Conservation (phyloP, 1,140 invertebrate genomes). For the Papilio machaon region DNA sequence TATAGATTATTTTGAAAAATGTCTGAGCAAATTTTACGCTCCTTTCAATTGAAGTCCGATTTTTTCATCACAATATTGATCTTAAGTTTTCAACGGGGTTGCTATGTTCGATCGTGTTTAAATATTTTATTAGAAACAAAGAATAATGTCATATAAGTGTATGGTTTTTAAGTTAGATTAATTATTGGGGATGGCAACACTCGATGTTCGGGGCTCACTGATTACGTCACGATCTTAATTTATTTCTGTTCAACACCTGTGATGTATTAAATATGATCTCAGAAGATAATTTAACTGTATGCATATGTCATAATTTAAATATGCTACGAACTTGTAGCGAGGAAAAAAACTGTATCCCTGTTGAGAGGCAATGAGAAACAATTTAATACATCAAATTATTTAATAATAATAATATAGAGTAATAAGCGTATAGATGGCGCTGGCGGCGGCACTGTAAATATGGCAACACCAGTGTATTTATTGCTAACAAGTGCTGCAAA, state of each 20-base stretch:
- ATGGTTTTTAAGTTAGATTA: constrained; percentile 40
- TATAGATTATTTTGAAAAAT: constrained; percentile 58
- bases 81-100: background rate
- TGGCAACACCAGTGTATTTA: constrained; percentile 67
- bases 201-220: background rate
- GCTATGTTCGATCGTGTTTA: constrained; percentile 21
- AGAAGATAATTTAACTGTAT: constrained; percentile 80
- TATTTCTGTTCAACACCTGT: constrained; percentile 78
- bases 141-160: constrained; percentile 25
- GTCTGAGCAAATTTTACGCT: constrained; percentile 49
- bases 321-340: constrained; percentile 56
- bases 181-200: constrained; percentile 29
- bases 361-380: constrained; percentile 66
- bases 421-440: background rate
- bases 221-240: constrained; percentile 49
- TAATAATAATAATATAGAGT: constrained; percentile 7
- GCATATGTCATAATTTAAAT: constrained; percentile 78
- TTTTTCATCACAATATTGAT: constrained; percentile 1
- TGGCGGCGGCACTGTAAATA: constrained; percentile 69
- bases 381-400: constrained; percentile 76
- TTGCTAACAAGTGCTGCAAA: constrained; percentile 45
- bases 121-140: constrained; percentile 21
- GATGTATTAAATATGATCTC: constrained; percentile 83
- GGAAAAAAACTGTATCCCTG: constrained; percentile 58
- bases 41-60: constrained; percentile 25